A percentile compares a stretch with the other conserved stretches of the same genome.
Conservation (phyloP, 53 echinoderm and acorn worm species). For the Hippasteria phrygiana region DNA sequence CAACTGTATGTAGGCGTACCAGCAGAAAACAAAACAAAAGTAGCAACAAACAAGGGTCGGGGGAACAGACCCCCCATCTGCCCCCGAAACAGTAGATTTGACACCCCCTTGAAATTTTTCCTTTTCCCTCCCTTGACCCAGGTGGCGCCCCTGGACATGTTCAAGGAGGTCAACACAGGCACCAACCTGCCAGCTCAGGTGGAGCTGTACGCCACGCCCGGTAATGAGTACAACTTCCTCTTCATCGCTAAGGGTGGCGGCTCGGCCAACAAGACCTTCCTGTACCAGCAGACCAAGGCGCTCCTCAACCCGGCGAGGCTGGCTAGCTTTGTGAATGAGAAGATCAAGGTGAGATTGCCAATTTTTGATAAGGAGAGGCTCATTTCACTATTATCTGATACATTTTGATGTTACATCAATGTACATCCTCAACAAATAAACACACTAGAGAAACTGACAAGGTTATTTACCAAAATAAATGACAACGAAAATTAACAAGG, state of each 20-base stretch:
- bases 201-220: constrained; percentile 92
- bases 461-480: too few relatives aligned
- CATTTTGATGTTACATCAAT: too few relatives aligned
- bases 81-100: too few relatives aligned
- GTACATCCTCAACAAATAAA: too few relatives aligned
- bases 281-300: constrained; percentile 98
- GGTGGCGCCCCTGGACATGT: constrained; percentile 97
- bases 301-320: constrained; percentile 93
- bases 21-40: too few relatives aligned
- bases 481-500: too few relatives aligned
- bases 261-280: constrained; percentile 99
- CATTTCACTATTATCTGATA: not conserved
- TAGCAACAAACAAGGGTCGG: too few relatives aligned
- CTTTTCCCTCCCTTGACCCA: constrained; percentile 16
- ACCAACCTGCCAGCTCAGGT: constrained; percentile 98
- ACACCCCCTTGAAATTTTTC: too few relatives aligned
- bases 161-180: constrained; percentile 94
- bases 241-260: constrained; percentile 99
- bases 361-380: not conserved
- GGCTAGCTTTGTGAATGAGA: constrained; percentile 89
- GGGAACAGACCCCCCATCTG: too few relatives aligned
- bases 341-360: constrained; percentile 84
- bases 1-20: too few relatives aligned
- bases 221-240: constrained; percentile 90
- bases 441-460: too few relatives aligned